phyloP scores from a whole-genome alignment of 2,888 invertebrate species.

The Marronus borbonicus region DNA sequence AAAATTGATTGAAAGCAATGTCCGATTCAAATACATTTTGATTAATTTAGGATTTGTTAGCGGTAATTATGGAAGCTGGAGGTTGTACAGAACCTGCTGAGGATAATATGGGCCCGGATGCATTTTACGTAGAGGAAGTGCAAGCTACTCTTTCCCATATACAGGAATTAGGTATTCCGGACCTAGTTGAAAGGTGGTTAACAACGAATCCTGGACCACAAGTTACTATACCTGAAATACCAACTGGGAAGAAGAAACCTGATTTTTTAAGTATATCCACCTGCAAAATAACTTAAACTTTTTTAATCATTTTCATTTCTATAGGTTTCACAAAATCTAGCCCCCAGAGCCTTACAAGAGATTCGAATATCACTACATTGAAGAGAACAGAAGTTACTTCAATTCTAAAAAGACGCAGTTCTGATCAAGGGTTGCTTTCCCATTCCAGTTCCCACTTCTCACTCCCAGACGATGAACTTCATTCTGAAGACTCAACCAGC shows the following conservation, averaged over 20 bases:
- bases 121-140: constrained; percentile 92
- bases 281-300: constrained; percentile 33
- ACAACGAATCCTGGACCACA: constrained; percentile 79
- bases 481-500: constrained; percentile 81
- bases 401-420: constrained; percentile 75
- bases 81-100: constrained; percentile 80
- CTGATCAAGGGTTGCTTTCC: constrained; percentile 71
- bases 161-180: constrained; percentile 83
- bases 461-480: constrained; percentile 70
- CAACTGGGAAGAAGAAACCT: constrained; percentile 59
- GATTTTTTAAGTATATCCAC: constrained; percentile 64
- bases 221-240: constrained; percentile 65
- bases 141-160: constrained; percentile 87
- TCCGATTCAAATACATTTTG: neutral
- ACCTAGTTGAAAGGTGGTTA: constrained; percentile 80
- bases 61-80: constrained; percentile 84
- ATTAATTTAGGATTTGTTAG: constrained; percentile 74
- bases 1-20: neutral
- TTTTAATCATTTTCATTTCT: neutral
- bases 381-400: constrained; percentile 72
- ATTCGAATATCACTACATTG: constrained; percentile 66
- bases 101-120: constrained; percentile 80
- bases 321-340: constrained; percentile 54
- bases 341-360: constrained; percentile 51
- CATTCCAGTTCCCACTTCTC: constrained; percentile 69